Base-by-base conservation (phyloP, 2,113 vertebrate species). In the Oryctolagus cuniculus region DNA sequence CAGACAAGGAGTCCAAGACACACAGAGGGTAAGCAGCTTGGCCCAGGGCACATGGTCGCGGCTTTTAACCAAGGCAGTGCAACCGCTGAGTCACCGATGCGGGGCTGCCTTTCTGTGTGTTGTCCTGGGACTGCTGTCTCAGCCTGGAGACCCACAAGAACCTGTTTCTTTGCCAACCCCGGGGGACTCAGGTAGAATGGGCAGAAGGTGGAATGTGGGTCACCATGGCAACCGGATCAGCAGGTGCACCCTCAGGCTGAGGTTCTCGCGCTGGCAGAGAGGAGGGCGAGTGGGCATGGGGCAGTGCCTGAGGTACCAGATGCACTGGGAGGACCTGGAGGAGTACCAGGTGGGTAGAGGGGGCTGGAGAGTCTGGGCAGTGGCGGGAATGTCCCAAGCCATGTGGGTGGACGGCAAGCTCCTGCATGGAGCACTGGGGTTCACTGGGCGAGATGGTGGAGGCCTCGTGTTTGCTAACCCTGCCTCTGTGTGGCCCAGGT, bases 311-410 rank as follows among this genome's bases (percentile, higher is more conserved):
- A 95, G 96, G 72, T 91, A 96, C 51, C 95, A 97, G 89, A 95
- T 98, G 82, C 78, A 74, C 36, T 96, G 95, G 89, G 97, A 96
- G 55, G 97, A 97, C 61, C 72, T 98, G 75, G 97, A 98, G 17
- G 97, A 98, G 79, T 98, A 98, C 79, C 96, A 98, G 97, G 98
- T 98, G 36, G 61, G 94, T 58, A 44, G 81, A 16, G 4, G 3
- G 24, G 67, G 73, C 34, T 10, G 49, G 78, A 49, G 61, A 55
- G 58, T 63, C 73, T 27, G 70, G 70, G 55, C 75, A 84, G 70
- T 72, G 84, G 1, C 5, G 58, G 70, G 75, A 11, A 6, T 31
- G 69, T 80, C 82, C 82, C 1, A 3, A 63, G 13, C 69, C 15
- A 44, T 66, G 36, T 10, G 12, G 70, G 84, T 10, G 6, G 64